Evolutionary conservation across 2,888 invertebrate species (phyloP).

Genomic region (Osmoderma eremita): DNA sequence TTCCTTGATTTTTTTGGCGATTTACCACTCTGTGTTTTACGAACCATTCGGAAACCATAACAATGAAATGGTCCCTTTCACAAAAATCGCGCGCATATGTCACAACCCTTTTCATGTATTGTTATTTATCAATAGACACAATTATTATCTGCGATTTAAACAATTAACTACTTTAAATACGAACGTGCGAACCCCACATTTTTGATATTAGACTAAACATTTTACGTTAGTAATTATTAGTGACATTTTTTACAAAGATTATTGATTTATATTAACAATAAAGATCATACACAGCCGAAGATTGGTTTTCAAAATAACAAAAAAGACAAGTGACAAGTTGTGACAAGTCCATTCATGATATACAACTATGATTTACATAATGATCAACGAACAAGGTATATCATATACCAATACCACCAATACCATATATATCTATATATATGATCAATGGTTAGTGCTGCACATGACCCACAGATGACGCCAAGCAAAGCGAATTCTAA

Average conservation of each 20-base stretch:
- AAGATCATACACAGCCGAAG: neutral
- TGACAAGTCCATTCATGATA: conserved; percentile 11
- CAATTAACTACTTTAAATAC: neutral
- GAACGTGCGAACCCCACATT: neutral
- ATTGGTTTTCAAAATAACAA: conserved; percentile 9
- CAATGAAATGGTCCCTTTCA: conserved; percentile 38
- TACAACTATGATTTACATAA: conserved; percentile 24
- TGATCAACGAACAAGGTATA: no score
- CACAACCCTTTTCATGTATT: conserved; percentile 3
- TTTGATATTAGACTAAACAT: neutral
- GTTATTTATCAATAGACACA: neutral
- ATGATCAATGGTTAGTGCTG: no score
- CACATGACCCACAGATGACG: no score
- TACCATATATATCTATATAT: no score
- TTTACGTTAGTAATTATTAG: neutral
- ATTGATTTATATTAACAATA: conserved; percentile 10
- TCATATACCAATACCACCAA: no score
- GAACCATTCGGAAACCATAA: conserved; percentile 68
- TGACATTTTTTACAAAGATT: neutral
- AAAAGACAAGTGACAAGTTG: no score
- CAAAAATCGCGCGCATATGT: conserved; percentile 14
- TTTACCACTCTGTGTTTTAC: conserved; percentile 72
- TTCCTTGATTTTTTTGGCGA: conserved; percentile 74
- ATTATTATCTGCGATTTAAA: no score
- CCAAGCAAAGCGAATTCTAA: no score